These are phyloP conservation scores for Porites lutea DNA, from an alignment of 64 coral and sea anemone species.

Conservation along the genomic window DNA sequence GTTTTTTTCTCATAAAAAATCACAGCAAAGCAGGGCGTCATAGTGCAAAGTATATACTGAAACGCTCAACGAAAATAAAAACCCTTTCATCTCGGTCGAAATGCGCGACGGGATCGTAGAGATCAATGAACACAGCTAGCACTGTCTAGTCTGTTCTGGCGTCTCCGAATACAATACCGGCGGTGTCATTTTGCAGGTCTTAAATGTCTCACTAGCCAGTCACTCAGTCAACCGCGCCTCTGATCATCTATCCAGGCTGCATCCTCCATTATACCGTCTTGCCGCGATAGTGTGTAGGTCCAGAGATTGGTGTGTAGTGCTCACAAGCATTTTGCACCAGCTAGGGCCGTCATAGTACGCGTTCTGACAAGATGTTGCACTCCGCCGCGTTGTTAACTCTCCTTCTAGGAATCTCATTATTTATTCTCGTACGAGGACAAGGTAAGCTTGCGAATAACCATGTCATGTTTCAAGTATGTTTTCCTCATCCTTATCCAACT, in stretches of 20 bases:
- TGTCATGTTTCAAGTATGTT: slow-evolving; percentile 13
- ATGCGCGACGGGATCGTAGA: background rate
- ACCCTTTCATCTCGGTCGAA: background rate
- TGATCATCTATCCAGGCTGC: background rate
- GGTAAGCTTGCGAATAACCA: slow-evolving; percentile 6
- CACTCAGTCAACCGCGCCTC: slow-evolving; percentile 33
- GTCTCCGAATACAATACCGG: slow-evolving; percentile 40
- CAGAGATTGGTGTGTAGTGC: slow-evolving; percentile 28
- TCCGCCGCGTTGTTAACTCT: slow-evolving; percentile 10
- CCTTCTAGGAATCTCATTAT: slow-evolving; percentile 26
- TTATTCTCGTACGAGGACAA: slow-evolving; percentile 44
- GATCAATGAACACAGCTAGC: background rate
- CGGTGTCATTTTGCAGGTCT: slow-evolving; percentile 53
- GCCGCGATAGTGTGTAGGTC: slow-evolving; percentile 11
- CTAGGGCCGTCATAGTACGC: slow-evolving; percentile 4
- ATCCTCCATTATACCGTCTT: slow-evolving; percentile 19
- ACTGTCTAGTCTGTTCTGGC: slow-evolving; percentile 35
- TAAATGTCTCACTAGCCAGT: slow-evolving; percentile 34
- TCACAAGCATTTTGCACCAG: slow-evolving; percentile 20
- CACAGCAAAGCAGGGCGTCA: no score
- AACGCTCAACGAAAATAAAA: no score
- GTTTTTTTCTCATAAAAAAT: no score
- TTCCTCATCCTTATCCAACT: background rate
- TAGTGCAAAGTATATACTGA: no score
- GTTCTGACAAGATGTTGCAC: slow-evolving; percentile 11